Percentiles rank a stretch among this genome's conserved stretches.
Evolutionary conservation across 1,140 invertebrate genomes (phyloP).

Genomic region (Drosophila lowei): DNA sequence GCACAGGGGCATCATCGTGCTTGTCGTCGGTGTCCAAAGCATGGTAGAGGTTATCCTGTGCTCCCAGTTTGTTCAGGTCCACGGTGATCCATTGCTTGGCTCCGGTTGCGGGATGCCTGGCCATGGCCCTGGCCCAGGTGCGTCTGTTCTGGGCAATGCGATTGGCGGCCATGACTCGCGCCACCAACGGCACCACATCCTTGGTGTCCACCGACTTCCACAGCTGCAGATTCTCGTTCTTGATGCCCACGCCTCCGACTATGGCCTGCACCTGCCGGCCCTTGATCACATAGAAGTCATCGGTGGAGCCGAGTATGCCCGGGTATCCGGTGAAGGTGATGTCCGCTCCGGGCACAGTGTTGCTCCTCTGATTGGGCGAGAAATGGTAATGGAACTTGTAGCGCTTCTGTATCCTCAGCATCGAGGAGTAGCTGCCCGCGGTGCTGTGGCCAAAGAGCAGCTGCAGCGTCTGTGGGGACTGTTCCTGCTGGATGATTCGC

Average conservation of each 20-base stretch:
- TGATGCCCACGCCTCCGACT: slow-evolving; percentile 85
- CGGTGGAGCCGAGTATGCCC: slow-evolving; percentile 92
- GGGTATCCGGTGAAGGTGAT: slow-evolving; percentile 95
- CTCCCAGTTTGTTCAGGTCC: slow-evolving; percentile 86
- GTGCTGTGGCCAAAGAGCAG: slow-evolving; percentile 84
- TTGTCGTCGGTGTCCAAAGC: slow-evolving; percentile 64
- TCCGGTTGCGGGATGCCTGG: slow-evolving; percentile 90
- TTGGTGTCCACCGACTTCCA: slow-evolving; percentile 85
- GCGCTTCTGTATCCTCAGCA: slow-evolving; percentile 95
- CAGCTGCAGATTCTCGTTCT: slow-evolving; percentile 84
- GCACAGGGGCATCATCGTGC: slow-evolving; percentile 84
- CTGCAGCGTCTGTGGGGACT: slow-evolving; percentile 64
- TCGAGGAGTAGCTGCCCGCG: slow-evolving; percentile 89
- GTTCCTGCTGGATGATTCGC: slow-evolving; percentile 56
- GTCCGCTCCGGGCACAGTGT: slow-evolving; percentile 87
- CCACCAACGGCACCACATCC: slow-evolving; percentile 89
- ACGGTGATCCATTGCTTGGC: slow-evolving; percentile 95
- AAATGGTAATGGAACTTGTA: slow-evolving; percentile 93
- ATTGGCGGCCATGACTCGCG: slow-evolving; percentile 94
- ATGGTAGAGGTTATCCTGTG: slow-evolving; percentile 60
- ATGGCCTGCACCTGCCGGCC: slow-evolving; percentile 85
- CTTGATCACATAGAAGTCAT: slow-evolving; percentile 91
- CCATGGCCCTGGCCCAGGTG: slow-evolving; percentile 88
- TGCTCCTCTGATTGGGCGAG: slow-evolving; percentile 84
- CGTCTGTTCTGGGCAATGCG: slow-evolving; percentile 88